Percentiles rank a stretch among this genome's conserved stretches.
Evolutionary conservation across 2,113 vertebrate species (phyloP).

Genomic region (Scomber japonicus): DNA sequence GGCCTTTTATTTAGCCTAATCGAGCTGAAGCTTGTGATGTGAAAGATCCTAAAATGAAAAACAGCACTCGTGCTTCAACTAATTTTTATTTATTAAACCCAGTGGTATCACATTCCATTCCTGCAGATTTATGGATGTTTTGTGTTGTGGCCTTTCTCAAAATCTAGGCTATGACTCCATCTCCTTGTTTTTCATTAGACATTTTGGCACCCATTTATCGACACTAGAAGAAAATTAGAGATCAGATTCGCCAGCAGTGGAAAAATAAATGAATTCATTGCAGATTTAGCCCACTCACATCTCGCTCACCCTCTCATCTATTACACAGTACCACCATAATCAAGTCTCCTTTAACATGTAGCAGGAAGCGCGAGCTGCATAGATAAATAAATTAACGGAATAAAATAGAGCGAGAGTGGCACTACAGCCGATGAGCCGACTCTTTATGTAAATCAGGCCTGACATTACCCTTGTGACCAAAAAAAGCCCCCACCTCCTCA

Average conservation of each 20-base stretch:
- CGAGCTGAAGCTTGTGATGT: constrained; percentile 44
- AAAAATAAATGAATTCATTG: constrained; percentile 7
- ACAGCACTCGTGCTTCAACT: not conserved
- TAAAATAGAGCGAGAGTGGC: constrained; percentile 48
- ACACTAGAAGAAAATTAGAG: not conserved
- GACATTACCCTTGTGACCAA: constrained; percentile 84
- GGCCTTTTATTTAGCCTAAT: constrained; percentile 56
- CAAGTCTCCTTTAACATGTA: constrained; percentile 9
- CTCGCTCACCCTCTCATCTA: constrained; percentile 11
- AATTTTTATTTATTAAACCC: not conserved
- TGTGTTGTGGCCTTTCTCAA: not conserved
- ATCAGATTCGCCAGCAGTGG: constrained; percentile 1
- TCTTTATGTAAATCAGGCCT: constrained; percentile 82
- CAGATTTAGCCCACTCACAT: constrained; percentile 38
- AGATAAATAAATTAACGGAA: constrained; percentile 56
- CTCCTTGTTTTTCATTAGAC: constrained; percentile 19
- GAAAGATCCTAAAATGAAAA: constrained; percentile 13
- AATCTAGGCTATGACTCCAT: not conserved
- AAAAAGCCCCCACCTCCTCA: constrained; percentile 52
- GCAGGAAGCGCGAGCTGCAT: constrained; percentile 45
- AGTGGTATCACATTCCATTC: not conserved
- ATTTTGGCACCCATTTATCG: constrained; percentile 5
- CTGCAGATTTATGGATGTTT: constrained; percentile 4
- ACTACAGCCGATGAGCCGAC: constrained; percentile 49
- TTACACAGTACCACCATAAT: constrained; percentile 24